Conservation (phyloP, 2,888 invertebrate species). For the Ophonus ardosiacus region DNA sequence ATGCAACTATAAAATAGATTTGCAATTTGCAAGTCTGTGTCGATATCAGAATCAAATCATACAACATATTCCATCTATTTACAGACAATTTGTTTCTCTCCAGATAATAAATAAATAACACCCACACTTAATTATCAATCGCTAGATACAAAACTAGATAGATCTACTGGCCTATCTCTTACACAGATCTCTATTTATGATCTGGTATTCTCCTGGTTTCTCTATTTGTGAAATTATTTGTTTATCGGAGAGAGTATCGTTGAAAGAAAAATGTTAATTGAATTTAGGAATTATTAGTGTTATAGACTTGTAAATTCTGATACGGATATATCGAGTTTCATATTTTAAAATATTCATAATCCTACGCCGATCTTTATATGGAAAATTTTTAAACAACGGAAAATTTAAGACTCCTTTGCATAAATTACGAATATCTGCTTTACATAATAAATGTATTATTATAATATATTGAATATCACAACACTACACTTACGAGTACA, state of each 20-base stretch:
- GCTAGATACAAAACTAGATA: conserved; percentile 36
- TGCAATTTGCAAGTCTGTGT: conserved; percentile 28
- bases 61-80: conserved; percentile 20
- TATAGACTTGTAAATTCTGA: conserved; percentile 4
- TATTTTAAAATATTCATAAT: conserved; percentile 17
- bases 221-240: conserved; percentile 37
- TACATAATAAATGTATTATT: not conserved
- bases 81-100: conserved; percentile 42
- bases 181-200: conserved; percentile 31
- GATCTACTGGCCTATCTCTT: conserved; percentile 2
- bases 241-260: conserved; percentile 11
- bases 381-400: not conserved
- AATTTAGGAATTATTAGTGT: conserved; percentile 19
- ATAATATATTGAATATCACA: not conserved
- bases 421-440: not conserved
- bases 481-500: no score
- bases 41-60: conserved; percentile 38
- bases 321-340: conserved; percentile 20
- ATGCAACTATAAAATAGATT: no score
- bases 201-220: conserved; percentile 7
- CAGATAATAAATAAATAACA: conserved; percentile 48
- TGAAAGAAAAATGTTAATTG: conserved; percentile 40
- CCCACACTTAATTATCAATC: conserved; percentile 49
- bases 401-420: not conserved
- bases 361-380: not conserved